These are phyloP conservation scores for Anguilla pacifica DNA, from an alignment of 2,797 vertebrate genomes.

Conservation along the genomic window DNA sequence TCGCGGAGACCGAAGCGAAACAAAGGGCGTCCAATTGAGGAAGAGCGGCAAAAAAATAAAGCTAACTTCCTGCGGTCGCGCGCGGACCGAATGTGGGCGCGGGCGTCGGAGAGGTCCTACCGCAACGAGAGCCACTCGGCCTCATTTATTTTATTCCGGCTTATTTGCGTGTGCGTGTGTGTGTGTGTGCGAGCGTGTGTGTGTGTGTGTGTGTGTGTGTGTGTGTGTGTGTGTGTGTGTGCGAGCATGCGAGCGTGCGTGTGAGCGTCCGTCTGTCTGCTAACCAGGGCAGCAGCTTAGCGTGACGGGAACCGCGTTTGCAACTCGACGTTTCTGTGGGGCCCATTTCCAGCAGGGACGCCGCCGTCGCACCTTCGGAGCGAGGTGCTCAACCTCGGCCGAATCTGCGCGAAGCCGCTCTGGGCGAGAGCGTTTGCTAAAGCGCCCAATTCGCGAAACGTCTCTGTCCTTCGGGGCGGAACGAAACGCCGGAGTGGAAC, in stretches of 20 bases:
- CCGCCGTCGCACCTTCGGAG: no score
- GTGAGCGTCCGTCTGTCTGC: no score
- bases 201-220: no score
- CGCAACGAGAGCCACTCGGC: constrained; percentile 35
- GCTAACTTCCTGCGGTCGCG: constrained; percentile 55
- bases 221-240: no score
- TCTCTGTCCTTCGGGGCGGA: neutral
- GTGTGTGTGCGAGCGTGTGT: no score
- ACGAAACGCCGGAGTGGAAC: neutral
- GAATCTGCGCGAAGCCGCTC: neutral
- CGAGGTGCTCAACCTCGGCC: no score
- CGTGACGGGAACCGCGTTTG: no score
- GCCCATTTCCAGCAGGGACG: neutral
- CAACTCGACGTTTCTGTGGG: no score
- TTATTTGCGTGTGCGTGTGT: neutral
- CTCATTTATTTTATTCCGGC: neutral
- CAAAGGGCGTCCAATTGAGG: constrained; percentile 46
- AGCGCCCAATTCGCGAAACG: neutral
- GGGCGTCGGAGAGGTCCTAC: constrained; percentile 44
- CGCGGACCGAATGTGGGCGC: constrained; percentile 43
- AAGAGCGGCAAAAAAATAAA: constrained; percentile 40
- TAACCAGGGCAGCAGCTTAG: no score
- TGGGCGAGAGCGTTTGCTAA: neutral
- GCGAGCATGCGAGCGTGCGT: no score
- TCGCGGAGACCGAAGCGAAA: constrained; percentile 49